phyloP scores from a whole-genome alignment of 2,113 vertebrate genomes.

The Forbesichthys papilliferus region DNA sequence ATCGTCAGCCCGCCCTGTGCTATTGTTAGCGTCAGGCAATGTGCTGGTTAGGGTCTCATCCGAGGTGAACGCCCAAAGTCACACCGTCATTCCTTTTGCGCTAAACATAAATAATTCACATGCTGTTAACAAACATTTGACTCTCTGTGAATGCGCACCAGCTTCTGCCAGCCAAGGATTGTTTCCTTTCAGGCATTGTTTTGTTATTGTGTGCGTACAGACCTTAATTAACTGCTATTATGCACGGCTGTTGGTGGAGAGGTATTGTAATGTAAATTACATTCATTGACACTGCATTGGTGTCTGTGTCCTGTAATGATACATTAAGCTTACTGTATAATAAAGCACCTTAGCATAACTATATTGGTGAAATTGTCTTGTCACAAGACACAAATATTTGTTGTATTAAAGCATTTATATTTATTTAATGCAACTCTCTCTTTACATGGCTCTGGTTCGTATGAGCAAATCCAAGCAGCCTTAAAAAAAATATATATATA shows the following conservation, averaged over 20 bases:
- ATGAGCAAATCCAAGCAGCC: too few species aligned
- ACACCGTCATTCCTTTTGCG: background rate
- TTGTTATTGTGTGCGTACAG: background rate
- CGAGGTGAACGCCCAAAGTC: background rate
- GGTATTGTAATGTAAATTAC: too few species aligned
- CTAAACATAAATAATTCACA: constrained; percentile 46
- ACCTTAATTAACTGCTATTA: constrained; percentile 10
- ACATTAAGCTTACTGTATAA: too few species aligned
- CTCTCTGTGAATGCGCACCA: constrained; percentile 15
- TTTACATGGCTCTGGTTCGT: too few species aligned
- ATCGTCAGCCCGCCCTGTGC: too few species aligned
- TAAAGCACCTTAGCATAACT: too few species aligned
- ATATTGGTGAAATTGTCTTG: too few species aligned
- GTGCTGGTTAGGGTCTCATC: constrained; percentile 14
- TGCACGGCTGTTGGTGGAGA: background rate
- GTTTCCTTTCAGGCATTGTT: background rate
- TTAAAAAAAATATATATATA: too few species aligned
- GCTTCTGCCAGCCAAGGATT: background rate
- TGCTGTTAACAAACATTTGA: constrained; percentile 31
- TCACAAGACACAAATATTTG: too few species aligned
- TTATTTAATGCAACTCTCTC: too few species aligned
- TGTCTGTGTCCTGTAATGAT: background rate
- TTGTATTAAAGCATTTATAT: too few species aligned
- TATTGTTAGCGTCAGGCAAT: background rate
- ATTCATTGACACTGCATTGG: background rate